Base-by-base conservation (phyloP, 2,888 invertebrate genomes). In the Trichopria drosophilae region DNA sequence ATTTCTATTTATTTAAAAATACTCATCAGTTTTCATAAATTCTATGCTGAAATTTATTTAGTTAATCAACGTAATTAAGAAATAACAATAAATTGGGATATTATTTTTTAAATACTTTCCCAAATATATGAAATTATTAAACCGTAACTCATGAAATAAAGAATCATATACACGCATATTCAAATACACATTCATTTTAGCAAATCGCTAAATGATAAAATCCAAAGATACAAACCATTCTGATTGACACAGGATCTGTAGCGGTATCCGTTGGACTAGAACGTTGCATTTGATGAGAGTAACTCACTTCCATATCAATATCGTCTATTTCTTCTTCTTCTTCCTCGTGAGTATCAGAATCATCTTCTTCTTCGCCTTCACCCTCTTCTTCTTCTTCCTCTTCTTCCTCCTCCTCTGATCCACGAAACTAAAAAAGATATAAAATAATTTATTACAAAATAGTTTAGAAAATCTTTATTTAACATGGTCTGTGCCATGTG, bases 301-400 rank as follows among this genome's bases (percentile, higher is more conserved):
- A 75, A 63, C 73, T 74, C 44, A 74, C 73, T 68, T 75, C 75
- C 75, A 75, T 75, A 51, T 75, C 75, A 45, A 73, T 72, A 60
- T 75, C 75, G 53, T 75, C 75, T 43, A 75, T 63, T 58, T 75
- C 75, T 56, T 75, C 75, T 48, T 75, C 75, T 47, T 75, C 75
- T 28, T 75, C 75, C 53, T 75, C 75, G 36, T 74, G 74, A 5
- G 72, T 72, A 53, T 73, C 75, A 0, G 73, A 72, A 41, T 73
- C 74, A 57, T 75, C 75, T 52, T 75, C 75, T 41, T 75, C 75
- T 42, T 72, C 75, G 9, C 69, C 75, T 41, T 72, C 75, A 3
- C 68, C 74, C 41, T 73, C 75, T 22, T 72, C 72, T 31, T 72
- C 72, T 32, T 72, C 72, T 31, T 74, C 74, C 16, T 75, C 74